Percentiles rank a stretch among this genome's conserved stretches.
phyloP scores from a whole-genome alignment of 1,140 invertebrate species.

The Drosophila funebris region DNA sequence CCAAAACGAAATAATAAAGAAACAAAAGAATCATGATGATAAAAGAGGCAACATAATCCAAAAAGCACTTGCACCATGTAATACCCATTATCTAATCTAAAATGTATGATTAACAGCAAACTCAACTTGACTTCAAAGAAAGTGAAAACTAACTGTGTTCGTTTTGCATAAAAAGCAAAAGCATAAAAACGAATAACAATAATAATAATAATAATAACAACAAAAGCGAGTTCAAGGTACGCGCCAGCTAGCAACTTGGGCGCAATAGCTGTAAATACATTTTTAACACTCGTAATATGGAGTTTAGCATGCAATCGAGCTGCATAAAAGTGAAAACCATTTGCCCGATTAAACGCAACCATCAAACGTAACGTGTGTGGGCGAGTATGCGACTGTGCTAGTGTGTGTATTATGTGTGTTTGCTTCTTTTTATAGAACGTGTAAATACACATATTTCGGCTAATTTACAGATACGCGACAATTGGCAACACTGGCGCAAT shows the following conservation, averaged over 20 bases:
- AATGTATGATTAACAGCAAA: conserved; percentile 38
- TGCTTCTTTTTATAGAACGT: conserved; percentile 47
- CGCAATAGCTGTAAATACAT: conserved; percentile 36
- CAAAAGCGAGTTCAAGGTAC: conserved; percentile 66
- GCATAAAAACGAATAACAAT: conserved; percentile 52
- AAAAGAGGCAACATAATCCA: conserved; percentile 12
- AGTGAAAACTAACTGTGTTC: conserved; percentile 30
- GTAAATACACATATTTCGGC: conserved; percentile 6
- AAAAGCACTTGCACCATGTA: not conserved
- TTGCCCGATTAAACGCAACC: conserved; percentile 25
- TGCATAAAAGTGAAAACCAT: conserved; percentile 48
- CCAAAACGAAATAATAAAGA: not conserved
- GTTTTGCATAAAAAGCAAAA: conserved; percentile 27
- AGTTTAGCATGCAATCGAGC: conserved; percentile 48
- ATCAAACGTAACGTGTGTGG: not conserved
- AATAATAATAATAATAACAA: conserved; percentile 17
- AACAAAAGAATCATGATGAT: not conserved
- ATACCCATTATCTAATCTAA: conserved; percentile 60
- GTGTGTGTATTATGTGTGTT: not conserved
- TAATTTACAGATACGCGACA: conserved; percentile 47
- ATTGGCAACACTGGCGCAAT: conserved; percentile 61
- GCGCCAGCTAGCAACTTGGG: conserved; percentile 29
- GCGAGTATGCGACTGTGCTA: not conserved
- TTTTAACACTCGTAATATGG: conserved; percentile 21
- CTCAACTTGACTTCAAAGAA: conserved; percentile 24